phyloP scores from a whole-genome alignment of 1,140 invertebrate species.

The Calliphora vicina region DNA sequence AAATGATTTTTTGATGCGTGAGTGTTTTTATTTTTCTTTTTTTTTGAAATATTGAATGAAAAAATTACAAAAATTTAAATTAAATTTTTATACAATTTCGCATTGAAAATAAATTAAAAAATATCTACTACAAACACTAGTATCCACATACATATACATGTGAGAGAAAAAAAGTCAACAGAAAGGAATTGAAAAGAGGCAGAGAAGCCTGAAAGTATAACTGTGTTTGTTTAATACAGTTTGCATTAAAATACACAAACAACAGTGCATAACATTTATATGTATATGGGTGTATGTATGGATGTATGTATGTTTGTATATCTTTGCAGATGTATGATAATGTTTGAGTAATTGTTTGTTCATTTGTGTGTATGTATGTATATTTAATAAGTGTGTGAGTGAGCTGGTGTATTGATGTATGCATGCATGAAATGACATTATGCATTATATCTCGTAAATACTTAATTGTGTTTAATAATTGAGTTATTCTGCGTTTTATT shows the following conservation, averaged over 20 bases:
- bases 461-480: constrained; percentile 35
- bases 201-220: background rate
- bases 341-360: background rate
- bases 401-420: background rate
- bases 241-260: background rate
- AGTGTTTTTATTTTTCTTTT: background rate
- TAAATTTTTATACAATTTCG: background rate
- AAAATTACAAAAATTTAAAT: constrained; percentile 2
- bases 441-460: constrained; percentile 34
- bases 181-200: background rate
- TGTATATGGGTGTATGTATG: background rate
- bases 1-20: background rate
- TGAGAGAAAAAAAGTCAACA: background rate
- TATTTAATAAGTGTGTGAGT: background rate
- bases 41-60: background rate
- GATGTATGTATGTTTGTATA: too few relatives aligned
- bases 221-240: background rate
- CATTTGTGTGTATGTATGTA: background rate
- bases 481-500: constrained; percentile 32
- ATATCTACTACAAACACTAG: background rate
- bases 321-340: background rate
- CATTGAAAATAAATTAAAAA: background rate
- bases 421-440: constrained; percentile 29
- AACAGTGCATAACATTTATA: background rate
- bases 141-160: background rate